phyloP scores from a whole-genome alignment of 1,140 invertebrate genomes.

The Drosophila gunungcola region DNA sequence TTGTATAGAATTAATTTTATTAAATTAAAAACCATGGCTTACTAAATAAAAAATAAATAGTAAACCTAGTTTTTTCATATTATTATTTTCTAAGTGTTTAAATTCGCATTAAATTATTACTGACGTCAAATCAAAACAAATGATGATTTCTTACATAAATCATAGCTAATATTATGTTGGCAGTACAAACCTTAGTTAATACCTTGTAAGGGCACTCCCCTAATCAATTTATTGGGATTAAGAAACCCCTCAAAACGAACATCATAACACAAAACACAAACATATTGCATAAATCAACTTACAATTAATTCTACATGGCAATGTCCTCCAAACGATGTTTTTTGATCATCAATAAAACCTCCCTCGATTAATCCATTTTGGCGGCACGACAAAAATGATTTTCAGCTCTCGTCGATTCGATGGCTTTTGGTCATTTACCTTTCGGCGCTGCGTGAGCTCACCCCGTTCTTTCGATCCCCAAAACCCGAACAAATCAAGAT shows the following conservation, averaged over 20 bases:
- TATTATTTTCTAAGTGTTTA: too few species aligned
- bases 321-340: slow-evolving; percentile 51
- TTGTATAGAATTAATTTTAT: too few species aligned
- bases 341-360: slow-evolving; percentile 60
- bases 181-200: slow-evolving; percentile 6
- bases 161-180: not conserved
- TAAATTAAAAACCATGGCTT: too few species aligned
- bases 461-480: slow-evolving; percentile 5
- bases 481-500: slow-evolving; percentile 61
- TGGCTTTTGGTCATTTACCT: slow-evolving; percentile 74
- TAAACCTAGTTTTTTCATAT: too few species aligned
- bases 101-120: too few species aligned
- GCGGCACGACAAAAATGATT: slow-evolving; percentile 45
- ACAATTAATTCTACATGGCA: slow-evolving; percentile 29
- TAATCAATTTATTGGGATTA: slow-evolving; percentile 15
- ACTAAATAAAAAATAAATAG: not conserved
- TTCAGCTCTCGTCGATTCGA: slow-evolving; percentile 25
- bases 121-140: not conserved
- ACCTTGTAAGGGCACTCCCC: slow-evolving; percentile 22
- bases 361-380: slow-evolving; percentile 61
- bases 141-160: slow-evolving; percentile 14
- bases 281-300: slow-evolving; percentile 42
- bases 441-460: slow-evolving; percentile 45
- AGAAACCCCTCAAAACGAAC: slow-evolving; percentile 11
- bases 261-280: slow-evolving; percentile 9